phyloP scores from a whole-genome alignment of 2,888 invertebrate genomes.

The Cactoblastis cactorum region DNA sequence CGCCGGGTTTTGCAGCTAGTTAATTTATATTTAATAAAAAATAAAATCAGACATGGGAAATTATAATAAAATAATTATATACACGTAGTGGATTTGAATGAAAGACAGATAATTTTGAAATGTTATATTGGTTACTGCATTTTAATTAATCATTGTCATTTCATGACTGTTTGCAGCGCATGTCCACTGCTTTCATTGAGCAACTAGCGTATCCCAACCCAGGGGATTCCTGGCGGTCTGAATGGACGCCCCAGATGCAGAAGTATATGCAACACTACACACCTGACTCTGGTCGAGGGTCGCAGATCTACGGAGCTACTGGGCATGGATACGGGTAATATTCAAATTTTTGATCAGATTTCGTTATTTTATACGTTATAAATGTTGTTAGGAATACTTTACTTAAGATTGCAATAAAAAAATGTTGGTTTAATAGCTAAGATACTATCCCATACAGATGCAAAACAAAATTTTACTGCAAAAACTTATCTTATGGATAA shows the following conservation, averaged over 20 bases:
- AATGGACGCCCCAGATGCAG: slow-evolving; percentile 75
- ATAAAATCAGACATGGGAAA: too few relatives aligned
- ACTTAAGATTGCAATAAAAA: too few relatives aligned
- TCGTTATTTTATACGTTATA: not conserved
- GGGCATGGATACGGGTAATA: slow-evolving; percentile 66
- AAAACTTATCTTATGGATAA: too few relatives aligned
- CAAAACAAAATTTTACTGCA: too few relatives aligned
- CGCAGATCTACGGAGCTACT: slow-evolving; percentile 66
- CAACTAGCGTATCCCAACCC: slow-evolving; percentile 72
- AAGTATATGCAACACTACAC: slow-evolving; percentile 77
- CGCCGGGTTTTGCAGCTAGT: too few relatives aligned
- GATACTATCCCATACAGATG: too few relatives aligned
- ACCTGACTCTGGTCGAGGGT: slow-evolving; percentile 73
- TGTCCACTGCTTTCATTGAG: slow-evolving; percentile 74
- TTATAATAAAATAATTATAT: too few relatives aligned
- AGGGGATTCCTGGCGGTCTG: slow-evolving; percentile 75
- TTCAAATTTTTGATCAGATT: not conserved
- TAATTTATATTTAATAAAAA: too few relatives aligned
- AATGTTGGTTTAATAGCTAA: too few relatives aligned
- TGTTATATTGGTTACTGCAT: slow-evolving; percentile 1
- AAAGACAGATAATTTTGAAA: too few relatives aligned
- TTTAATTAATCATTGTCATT: not conserved
- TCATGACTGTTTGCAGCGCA: slow-evolving; percentile 45
- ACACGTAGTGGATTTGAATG: too few relatives aligned
- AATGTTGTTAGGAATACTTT: too few relatives aligned